A percentile compares a stretch with the other conserved stretches of the same genome.
Conservation (phyloP, 2,113 vertebrate species). For the Pterophyllum scalare region DNA sequence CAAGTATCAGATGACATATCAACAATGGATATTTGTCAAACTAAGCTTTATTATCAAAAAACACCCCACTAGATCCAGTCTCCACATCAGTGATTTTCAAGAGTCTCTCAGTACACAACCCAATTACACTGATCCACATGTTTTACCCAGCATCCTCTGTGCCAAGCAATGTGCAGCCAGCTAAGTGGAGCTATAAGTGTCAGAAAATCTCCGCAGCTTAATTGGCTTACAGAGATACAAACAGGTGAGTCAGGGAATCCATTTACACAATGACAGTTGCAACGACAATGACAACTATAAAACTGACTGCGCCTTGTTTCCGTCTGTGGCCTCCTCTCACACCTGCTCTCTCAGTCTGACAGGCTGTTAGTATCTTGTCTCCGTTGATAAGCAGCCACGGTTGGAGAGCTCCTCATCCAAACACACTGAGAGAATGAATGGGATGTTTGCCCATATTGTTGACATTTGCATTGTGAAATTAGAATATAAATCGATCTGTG, state of each 20-base stretch:
- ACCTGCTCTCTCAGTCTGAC: conserved; percentile 18
- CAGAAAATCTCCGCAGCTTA: conserved; percentile 71
- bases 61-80: not conserved
- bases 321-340: conserved; percentile 12
- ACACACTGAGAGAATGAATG: not conserved
- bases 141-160: conserved; percentile 30
- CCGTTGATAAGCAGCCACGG: not conserved
- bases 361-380: conserved; percentile 1
- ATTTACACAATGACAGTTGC: conserved; percentile 68
- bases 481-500: not conserved
- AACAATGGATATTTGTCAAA: not conserved
- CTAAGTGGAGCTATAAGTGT: conserved; percentile 66
- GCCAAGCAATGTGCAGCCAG: conserved; percentile 45
- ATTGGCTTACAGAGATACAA: conserved; percentile 78
- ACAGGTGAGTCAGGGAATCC: conserved; percentile 78
- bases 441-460: conserved; percentile 7
- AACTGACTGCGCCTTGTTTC: conserved; percentile 2
- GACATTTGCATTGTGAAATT: not conserved
- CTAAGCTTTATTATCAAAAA: not conserved
- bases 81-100: not conserved
- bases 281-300: conserved; percentile 46
- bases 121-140: conserved; percentile 14
- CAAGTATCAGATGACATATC: not conserved
- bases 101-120: not conserved
- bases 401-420: not conserved